These are phyloP conservation scores for Julus scanicus DNA, from an alignment of 2,888 invertebrate genomes.

Conservation along the genomic window DNA sequence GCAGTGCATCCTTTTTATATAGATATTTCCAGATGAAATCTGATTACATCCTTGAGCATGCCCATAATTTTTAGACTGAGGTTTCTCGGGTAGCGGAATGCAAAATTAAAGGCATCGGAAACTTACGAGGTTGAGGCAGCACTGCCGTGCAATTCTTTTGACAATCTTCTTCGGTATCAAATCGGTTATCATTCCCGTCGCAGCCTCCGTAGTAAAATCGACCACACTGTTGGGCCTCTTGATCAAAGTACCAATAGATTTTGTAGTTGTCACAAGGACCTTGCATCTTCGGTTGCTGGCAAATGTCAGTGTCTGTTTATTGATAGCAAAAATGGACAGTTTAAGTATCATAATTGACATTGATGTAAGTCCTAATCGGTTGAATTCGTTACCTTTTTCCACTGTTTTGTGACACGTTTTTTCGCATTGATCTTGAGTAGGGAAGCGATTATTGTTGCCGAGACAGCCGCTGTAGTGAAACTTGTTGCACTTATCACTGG, in stretches of 20 bases:
- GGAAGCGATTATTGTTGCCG: constrained; percentile 90
- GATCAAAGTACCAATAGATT: constrained; percentile 67
- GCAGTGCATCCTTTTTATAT: neutral
- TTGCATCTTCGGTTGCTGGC: constrained; percentile 66
- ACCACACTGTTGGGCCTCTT: constrained; percentile 77
- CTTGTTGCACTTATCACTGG: constrained; percentile 80
- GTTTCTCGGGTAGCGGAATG: neutral
- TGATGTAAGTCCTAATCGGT: neutral
- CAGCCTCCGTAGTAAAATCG: constrained; percentile 86
- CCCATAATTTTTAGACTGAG: neutral
- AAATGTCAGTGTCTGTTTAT: constrained; percentile 60
- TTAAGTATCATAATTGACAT: neutral
- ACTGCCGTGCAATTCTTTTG: constrained; percentile 72
- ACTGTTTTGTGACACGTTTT: constrained; percentile 71
- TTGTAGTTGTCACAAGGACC: constrained; percentile 65
- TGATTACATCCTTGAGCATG: neutral
- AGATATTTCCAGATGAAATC: neutral
- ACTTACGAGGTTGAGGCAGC: constrained; percentile 5
- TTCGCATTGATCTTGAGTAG: constrained; percentile 80
- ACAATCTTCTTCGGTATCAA: constrained; percentile 76
- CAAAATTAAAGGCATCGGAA: too few species aligned
- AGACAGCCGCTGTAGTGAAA: constrained; percentile 92
- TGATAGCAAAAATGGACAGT: neutral
- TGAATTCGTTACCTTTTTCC: constrained; percentile 52
- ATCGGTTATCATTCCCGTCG: constrained; percentile 83